phyloP scores from a whole-genome alignment of 2,797 vertebrate species.

The Sebastes taczanowskii region DNA sequence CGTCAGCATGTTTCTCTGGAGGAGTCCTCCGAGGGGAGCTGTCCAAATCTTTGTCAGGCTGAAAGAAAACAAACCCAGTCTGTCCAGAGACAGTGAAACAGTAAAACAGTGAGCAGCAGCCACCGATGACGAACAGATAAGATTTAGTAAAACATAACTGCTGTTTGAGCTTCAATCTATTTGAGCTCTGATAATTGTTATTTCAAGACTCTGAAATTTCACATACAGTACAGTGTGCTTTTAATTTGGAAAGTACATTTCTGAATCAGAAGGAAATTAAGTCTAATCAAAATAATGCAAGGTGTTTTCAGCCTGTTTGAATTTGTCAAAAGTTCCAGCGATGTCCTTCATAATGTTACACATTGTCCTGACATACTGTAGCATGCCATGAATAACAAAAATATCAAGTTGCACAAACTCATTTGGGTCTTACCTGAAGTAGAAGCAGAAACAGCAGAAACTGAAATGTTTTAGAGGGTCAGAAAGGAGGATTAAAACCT shows the following conservation, averaged over 20 bases:
- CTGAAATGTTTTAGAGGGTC: not conserved
- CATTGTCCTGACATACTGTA: not conserved
- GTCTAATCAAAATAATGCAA: not conserved
- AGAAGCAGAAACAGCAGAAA: not conserved
- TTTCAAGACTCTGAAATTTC: not conserved
- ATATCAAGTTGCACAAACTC: not conserved
- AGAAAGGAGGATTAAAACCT: not conserved
- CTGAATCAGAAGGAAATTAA: not conserved
- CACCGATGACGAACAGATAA: conserved; percentile 1
- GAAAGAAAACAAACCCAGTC: conserved; percentile 46
- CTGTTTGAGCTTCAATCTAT: not conserved
- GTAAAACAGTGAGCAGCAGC: not conserved
- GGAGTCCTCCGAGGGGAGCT: conserved; percentile 14
- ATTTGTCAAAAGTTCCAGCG: not conserved
- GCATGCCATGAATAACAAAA: not conserved
- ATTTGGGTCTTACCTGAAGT: not conserved
- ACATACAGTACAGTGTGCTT: not conserved
- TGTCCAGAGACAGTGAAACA: not conserved
- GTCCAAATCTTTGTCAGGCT: conserved; percentile 44
- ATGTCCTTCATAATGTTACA: not conserved
- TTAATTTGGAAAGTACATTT: not conserved
- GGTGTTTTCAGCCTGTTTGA: not conserved
- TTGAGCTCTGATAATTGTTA: not conserved
- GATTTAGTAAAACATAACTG: conserved; percentile 1
- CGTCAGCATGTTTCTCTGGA: conserved; percentile 41